A percentile compares a stretch with the other conserved stretches of the same genome.
These are phyloP conservation scores for Sebastes minor DNA, from an alignment of 2,797 vertebrate genomes.

Conservation along the genomic window DNA sequence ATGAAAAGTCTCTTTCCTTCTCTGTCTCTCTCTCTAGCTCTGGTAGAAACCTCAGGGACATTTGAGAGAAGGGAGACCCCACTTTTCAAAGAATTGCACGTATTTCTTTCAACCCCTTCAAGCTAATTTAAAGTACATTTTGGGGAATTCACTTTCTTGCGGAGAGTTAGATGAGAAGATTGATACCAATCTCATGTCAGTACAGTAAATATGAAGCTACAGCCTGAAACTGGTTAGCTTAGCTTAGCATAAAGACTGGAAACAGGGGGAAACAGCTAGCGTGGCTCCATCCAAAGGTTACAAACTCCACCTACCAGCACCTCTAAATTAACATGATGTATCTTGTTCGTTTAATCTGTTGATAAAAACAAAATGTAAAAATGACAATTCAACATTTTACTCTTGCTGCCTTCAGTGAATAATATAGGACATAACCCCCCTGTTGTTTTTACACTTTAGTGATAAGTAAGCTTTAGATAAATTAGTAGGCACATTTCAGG, in stretches of 20 bases:
- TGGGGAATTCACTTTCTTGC: not conserved
- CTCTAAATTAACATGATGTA: not conserved
- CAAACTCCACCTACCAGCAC: not conserved
- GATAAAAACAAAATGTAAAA: not conserved
- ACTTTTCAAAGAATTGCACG: not conserved
- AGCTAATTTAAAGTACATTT: not conserved
- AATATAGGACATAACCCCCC: not conserved
- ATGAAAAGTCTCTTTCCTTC: slow-evolving; percentile 30
- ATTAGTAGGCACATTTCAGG: not conserved
- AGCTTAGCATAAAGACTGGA: too few species aligned
- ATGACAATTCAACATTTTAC: not conserved
- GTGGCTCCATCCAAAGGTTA: not conserved
- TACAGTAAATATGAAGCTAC: too few species aligned
- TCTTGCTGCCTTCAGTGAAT: not conserved
- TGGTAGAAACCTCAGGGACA: not conserved
- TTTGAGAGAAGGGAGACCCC: not conserved
- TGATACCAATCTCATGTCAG: not conserved
- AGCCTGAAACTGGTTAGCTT: too few species aligned
- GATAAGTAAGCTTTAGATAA: not conserved
- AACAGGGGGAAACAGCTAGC: too few species aligned
- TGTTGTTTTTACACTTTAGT: not conserved
- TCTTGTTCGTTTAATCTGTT: not conserved
- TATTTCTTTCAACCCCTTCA: not conserved
- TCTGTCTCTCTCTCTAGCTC: not conserved
- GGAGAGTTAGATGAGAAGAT: not conserved